A percentile compares a stretch with the other conserved stretches of the same genome.
Conservation (phyloP, 2,888 invertebrate genomes). For the Drosophila suboccidentalis region DNA sequence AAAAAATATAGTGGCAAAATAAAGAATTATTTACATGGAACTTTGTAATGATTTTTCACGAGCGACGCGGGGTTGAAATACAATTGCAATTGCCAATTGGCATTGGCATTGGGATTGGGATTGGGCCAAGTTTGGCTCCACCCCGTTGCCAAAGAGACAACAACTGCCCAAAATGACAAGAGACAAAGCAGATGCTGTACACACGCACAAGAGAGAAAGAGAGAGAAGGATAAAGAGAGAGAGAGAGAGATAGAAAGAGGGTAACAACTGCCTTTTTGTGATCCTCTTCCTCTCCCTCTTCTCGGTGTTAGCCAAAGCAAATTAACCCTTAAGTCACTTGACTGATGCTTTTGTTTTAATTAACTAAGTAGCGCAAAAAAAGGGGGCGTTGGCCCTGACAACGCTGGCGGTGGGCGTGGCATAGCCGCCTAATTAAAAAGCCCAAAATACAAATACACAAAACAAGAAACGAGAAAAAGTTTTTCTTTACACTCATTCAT, state of each 20-base stretch:
- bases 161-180: constrained; percentile 52
- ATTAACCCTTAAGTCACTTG: constrained; percentile 78
- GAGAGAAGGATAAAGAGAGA: constrained; percentile 5
- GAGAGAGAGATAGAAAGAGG: background rate
- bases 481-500: constrained; percentile 44
- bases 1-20: too few species aligned
- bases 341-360: constrained; percentile 73
- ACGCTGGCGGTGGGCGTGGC: constrained; percentile 42
- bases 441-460: constrained; percentile 57
- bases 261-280: background rate
- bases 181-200: constrained; percentile 33
- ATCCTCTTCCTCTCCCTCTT: background rate
- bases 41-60: background rate
- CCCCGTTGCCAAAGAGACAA: constrained; percentile 60
- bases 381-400: constrained; percentile 43
- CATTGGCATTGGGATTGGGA: constrained; percentile 43
- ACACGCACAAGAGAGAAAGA: background rate
- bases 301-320: constrained; percentile 38
- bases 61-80: constrained; percentile 56
- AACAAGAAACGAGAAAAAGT: background rate
- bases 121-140: constrained; percentile 51
- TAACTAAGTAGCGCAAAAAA: constrained; percentile 69
- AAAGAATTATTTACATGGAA: background rate
- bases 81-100: constrained; percentile 4
- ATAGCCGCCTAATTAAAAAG: constrained; percentile 67